These are phyloP conservation scores for Champsocephalus esox DNA, from an alignment of 2,797 vertebrate species.

Conservation along the genomic window DNA sequence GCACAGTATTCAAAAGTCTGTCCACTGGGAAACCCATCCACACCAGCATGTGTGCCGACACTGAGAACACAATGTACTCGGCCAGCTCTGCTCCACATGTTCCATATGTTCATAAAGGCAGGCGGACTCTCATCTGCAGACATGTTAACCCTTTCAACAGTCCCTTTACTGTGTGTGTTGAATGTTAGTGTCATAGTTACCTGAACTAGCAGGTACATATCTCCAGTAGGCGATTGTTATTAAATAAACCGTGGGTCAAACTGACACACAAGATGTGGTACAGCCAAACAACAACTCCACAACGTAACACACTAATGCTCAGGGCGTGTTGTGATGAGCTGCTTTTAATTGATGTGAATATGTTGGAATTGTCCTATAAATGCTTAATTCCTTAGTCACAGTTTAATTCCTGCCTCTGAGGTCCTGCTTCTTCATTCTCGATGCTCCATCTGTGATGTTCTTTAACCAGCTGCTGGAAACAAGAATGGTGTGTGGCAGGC, in stretches of 20 bases:
- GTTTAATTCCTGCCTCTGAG: background rate
- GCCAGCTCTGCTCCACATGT: slow-evolving; percentile 5
- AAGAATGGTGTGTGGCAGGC: no score
- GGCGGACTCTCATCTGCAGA: background rate
- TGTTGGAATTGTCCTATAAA: no score
- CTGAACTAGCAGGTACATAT: background rate
- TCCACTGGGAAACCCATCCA: background rate
- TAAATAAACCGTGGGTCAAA: background rate
- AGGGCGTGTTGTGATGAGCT: background rate
- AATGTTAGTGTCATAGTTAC: background rate
- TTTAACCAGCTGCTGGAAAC: background rate
- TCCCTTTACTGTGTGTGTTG: background rate
- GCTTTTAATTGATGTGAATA: no score
- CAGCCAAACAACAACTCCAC: background rate
- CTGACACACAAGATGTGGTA: no score
- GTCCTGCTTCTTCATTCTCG: background rate
- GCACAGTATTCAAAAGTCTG: background rate
- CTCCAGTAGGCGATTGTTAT: background rate
- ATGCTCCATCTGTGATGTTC: background rate
- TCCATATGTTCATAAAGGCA: background rate
- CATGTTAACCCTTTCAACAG: background rate
- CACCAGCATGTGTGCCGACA: background rate
- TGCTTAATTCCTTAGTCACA: no score
- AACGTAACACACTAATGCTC: background rate
- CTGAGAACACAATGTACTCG: slow-evolving; percentile 36